phyloP scores from a whole-genome alignment of 2,888 invertebrate species.

The Electrophaes corylata region DNA sequence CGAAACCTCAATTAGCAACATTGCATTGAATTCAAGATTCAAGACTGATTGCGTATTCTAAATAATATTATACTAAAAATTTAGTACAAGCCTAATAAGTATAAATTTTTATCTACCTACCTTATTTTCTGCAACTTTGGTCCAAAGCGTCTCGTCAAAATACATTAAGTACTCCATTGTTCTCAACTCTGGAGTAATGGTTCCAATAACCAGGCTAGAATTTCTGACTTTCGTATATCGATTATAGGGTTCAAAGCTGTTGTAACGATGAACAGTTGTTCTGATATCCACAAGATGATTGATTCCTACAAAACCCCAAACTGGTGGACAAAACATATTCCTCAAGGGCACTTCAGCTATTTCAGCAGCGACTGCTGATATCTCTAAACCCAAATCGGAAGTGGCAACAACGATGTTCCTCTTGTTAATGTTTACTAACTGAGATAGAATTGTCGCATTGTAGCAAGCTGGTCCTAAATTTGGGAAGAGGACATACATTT shows the following conservation, averaged over 20 bases:
- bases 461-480: constrained; percentile 84
- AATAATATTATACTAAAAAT: no score
- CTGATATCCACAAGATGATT: constrained; percentile 82
- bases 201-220: constrained; percentile 80
- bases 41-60: no score
- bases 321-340: constrained; percentile 84
- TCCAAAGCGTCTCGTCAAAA: constrained; percentile 69
- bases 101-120: constrained; percentile 45
- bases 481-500: constrained; percentile 79
- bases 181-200: constrained; percentile 77
- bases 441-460: constrained; percentile 79
- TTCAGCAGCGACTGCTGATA: constrained; percentile 67
- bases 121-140: constrained; percentile 60
- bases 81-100: not conserved
- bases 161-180: constrained; percentile 79
- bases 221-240: constrained; percentile 76
- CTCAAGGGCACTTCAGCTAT: constrained; percentile 71
- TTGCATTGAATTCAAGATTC: no score
- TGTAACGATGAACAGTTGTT: constrained; percentile 80
- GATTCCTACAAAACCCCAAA: constrained; percentile 86
- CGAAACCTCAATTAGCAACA: no score
- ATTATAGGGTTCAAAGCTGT: constrained; percentile 77
- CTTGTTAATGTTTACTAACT: constrained; percentile 63
- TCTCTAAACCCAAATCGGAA: constrained; percentile 81
- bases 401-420: constrained; percentile 84